Evolutionary conservation across 2,888 invertebrate genomes (phyloP).

Genomic region (Nomada goodeniana): DNA sequence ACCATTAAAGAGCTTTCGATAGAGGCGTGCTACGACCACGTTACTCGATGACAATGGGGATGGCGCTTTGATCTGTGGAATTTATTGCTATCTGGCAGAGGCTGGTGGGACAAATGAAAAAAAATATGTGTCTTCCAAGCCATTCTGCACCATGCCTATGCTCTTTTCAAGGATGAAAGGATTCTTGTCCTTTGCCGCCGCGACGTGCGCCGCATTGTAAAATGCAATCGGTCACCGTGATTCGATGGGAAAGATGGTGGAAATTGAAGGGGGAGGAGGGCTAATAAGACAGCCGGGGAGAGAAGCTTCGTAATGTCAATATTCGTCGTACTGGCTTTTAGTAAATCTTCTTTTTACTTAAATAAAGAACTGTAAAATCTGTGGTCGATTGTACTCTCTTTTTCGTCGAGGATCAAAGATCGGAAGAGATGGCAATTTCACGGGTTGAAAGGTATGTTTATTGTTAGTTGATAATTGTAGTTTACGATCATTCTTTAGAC

Average conservation of each 20-base stretch:
- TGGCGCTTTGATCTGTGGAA: conserved; percentile 62
- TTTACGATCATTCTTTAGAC: no score
- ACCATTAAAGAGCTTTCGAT: conserved; percentile 53
- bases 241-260: conserved; percentile 23
- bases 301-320: conserved; percentile 10
- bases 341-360: conserved; percentile 5
- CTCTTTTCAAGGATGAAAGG: conserved; percentile 64
- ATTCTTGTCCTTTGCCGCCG: conserved; percentile 52
- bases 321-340: background rate
- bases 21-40: conserved; percentile 15
- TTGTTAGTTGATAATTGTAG: no score
- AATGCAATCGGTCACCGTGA: conserved; percentile 47
- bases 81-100: conserved; percentile 66
- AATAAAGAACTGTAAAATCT: background rate
- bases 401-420: no score
- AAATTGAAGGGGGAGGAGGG: background rate
- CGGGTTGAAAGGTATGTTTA: no score
- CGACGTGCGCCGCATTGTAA: conserved; percentile 27
- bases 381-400: background rate
- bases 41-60: conserved; percentile 42
- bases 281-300: conserved; percentile 12
- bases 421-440: no score
- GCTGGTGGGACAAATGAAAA: conserved; percentile 52
- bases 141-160: conserved; percentile 36
- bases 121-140: conserved; percentile 35